Evolutionary conservation across 1,140 invertebrate genomes (phyloP).

Genomic region (Fopius arisanus): DNA sequence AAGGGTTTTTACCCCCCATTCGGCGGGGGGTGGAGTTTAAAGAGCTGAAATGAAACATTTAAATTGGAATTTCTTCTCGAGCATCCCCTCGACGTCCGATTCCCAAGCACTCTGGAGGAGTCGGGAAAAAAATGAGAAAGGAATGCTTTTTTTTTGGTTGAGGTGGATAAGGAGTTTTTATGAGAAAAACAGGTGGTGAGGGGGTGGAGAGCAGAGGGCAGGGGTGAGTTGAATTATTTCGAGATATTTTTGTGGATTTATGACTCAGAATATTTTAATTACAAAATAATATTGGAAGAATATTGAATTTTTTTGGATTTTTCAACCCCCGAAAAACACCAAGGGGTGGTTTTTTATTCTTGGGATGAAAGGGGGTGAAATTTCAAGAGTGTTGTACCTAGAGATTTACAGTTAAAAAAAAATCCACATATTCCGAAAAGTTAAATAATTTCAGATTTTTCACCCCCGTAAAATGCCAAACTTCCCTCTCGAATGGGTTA

Average conservation of each 20-base stretch:
- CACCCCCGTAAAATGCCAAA: not conserved
- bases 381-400: too few species aligned
- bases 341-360: too few species aligned
- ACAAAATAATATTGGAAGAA: too few species aligned
- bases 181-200: not conserved
- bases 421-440: too few species aligned
- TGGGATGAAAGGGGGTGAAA: too few species aligned
- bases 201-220: not conserved
- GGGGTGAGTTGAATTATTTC: not conserved
- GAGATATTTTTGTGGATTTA: too few species aligned
- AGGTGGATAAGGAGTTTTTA: not conserved
- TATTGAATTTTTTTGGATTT: too few species aligned
- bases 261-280: too few species aligned
- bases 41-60: slow-evolving; percentile 29
- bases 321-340: too few species aligned
- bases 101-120: not conserved
- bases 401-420: too few species aligned
- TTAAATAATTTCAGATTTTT: not conserved
- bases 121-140: slow-evolving; percentile 7
- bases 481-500: slow-evolving; percentile 1
- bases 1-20: slow-evolving; percentile 17
- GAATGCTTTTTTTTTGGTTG: not conserved
- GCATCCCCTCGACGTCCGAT: slow-evolving; percentile 11
- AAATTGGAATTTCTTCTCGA: slow-evolving; percentile 29
- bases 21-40: not conserved